phyloP scores from a whole-genome alignment of 2,113 vertebrate species.

The Gobius niger region DNA sequence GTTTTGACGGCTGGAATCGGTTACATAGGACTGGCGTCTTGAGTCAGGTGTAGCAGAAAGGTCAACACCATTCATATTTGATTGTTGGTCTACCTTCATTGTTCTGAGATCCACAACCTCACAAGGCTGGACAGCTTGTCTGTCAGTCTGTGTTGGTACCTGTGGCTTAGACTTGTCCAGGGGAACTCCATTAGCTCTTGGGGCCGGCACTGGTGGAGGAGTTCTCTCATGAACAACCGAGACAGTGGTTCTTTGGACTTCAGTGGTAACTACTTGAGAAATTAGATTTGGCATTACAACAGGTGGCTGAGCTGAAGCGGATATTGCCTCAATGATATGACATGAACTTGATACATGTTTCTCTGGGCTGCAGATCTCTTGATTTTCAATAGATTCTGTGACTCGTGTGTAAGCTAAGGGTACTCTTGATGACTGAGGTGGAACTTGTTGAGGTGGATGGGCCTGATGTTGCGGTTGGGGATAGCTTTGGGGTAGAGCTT shows the following conservation, averaged over 20 bases:
- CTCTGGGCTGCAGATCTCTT: conserved; percentile 78
- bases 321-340: conserved; percentile 79
- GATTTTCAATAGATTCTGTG: conserved; percentile 80
- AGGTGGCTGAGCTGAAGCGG: conserved; percentile 74
- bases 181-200: conserved; percentile 72
- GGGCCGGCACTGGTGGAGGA: conserved; percentile 67
- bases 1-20: conserved; percentile 79
- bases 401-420: conserved; percentile 81
- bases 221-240: conserved; percentile 78
- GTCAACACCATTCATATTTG: conserved; percentile 79
- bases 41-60: conserved; percentile 78
- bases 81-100: conserved; percentile 81
- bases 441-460: conserved; percentile 55
- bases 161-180: conserved; percentile 75
- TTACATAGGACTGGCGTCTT: conserved; percentile 76
- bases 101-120: conserved; percentile 94
- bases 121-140: conserved; percentile 74
- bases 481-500: conserved; percentile 59
- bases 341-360: conserved; percentile 79
- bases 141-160: conserved; percentile 76
- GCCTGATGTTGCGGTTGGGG: conserved; percentile 55
- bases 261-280: conserved; percentile 80
- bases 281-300: conserved; percentile 73
- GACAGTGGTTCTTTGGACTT: conserved; percentile 79
- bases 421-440: conserved; percentile 72